These are phyloP conservation scores for Bombus pascuorum DNA, from an alignment of 1,140 invertebrate species.

Conservation along the genomic window DNA sequence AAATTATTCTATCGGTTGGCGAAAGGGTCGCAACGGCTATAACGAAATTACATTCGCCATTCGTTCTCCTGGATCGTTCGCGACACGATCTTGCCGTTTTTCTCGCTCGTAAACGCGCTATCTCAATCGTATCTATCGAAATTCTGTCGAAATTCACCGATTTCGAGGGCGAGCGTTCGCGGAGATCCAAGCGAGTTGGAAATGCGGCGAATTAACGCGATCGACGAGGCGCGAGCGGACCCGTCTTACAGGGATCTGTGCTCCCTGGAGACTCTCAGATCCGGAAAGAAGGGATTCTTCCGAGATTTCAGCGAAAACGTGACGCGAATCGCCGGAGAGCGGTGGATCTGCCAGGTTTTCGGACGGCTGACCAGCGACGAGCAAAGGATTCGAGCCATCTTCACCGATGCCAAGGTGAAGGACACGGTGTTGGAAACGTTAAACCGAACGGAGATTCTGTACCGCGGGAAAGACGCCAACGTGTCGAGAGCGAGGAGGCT, in stretches of 20 bases:
- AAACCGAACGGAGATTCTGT: constrained; percentile 83
- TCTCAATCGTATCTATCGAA: too few species aligned
- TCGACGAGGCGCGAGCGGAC: constrained; percentile 53
- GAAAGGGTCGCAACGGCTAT: not conserved
- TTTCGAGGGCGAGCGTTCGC: too few species aligned
- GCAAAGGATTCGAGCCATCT: constrained; percentile 82
- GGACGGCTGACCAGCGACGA: constrained; percentile 82
- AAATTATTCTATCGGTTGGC: constrained; percentile 37
- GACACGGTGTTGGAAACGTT: constrained; percentile 82
- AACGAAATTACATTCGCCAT: not conserved
- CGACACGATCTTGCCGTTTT: not conserved
- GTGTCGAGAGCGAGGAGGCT: constrained; percentile 80
- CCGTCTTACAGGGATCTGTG: constrained; percentile 80
- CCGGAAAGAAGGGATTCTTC: constrained; percentile 85
- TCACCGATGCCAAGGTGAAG: constrained; percentile 82
- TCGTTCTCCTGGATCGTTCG: not conserved
- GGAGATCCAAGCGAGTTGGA: rapidly evolving
- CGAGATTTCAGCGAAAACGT: constrained; percentile 83
- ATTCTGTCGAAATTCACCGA: too few species aligned
- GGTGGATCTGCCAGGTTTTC: constrained; percentile 83
- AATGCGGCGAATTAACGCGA: not conserved
- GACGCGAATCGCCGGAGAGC: constrained; percentile 76
- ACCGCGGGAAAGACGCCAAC: constrained; percentile 83
- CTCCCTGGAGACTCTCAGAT: constrained; percentile 84
- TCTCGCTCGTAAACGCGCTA: not conserved